phyloP scores from a whole-genome alignment of 1,140 invertebrate genomes.

The Zaprionus ornatus region DNA sequence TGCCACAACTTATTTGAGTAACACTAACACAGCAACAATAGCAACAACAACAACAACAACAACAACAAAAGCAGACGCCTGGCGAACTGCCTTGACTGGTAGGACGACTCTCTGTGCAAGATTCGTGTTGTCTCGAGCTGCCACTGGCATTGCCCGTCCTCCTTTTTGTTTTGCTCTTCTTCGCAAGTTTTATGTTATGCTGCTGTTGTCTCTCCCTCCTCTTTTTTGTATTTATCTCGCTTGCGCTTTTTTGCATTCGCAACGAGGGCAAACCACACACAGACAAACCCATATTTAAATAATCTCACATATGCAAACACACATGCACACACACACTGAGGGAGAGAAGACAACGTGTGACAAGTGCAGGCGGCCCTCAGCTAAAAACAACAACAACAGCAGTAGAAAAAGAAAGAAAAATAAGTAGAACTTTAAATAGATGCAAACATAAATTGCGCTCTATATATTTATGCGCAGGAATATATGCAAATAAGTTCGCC shows the following conservation, averaged over 20 bases:
- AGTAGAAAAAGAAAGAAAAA: slow-evolving; percentile 15
- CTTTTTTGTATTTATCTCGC: slow-evolving; percentile 70
- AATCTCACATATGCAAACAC: slow-evolving; percentile 54
- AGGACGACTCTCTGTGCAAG: slow-evolving; percentile 16
- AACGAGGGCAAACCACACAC: slow-evolving; percentile 71
- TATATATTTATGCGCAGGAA: slow-evolving; percentile 72
- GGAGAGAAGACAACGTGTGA: slow-evolving; percentile 68
- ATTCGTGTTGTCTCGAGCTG: slow-evolving; percentile 37
- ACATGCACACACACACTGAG: slow-evolving; percentile 31
- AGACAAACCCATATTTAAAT: slow-evolving; percentile 21
- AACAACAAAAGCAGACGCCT: background rate
- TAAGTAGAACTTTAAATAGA: slow-evolving; percentile 64
- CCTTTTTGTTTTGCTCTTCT: slow-evolving; percentile 43
- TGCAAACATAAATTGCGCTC: slow-evolving; percentile 75
- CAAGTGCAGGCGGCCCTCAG: slow-evolving; percentile 70
- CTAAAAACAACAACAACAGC: slow-evolving; percentile 13
- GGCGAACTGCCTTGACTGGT: slow-evolving; percentile 19
- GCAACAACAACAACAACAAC: background rate
- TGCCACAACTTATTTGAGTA: slow-evolving; percentile 23
- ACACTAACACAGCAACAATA: slow-evolving; percentile 3
- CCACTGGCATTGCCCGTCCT: slow-evolving; percentile 54
- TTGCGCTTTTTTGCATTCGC: slow-evolving; percentile 76
- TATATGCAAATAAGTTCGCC: slow-evolving; percentile 61
- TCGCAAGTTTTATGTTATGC: slow-evolving; percentile 19
- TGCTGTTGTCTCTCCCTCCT: slow-evolving; percentile 14